Base-by-base conservation (phyloP, 1,140 invertebrate genomes). In the Meloidogyne floridensis region DNA sequence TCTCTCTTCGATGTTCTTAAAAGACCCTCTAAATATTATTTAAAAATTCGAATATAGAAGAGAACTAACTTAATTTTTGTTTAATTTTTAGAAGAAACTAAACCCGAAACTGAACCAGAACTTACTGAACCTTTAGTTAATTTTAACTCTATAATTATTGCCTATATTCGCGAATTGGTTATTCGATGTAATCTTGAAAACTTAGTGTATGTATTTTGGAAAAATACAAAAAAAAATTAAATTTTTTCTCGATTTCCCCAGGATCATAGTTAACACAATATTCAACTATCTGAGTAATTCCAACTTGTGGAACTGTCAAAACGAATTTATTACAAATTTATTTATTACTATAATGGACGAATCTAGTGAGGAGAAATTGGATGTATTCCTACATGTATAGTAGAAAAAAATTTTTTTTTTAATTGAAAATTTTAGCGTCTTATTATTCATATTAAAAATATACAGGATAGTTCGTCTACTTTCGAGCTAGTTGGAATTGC, bases 271-370 rank as follows among this genome's bases (percentile, higher is more conserved):
- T 10, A 51, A 72, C 2, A 8, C 56, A 32, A 79, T 79, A 54
- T 71, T 79, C 13, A 79, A n/a, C 42, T 79, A 79, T 51, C 72
- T 79, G 13, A 79, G 65, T 18, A 20, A 65, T 47, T 47, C 20
- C 15, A 42, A 53, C 13, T 47, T 54, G 32, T 79, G 77, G 77
- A 79, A 72, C 72, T 13, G n/a, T 8, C 77, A 69, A 3, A 79
- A 79, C 18, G 65, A 79, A 69, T 72, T 71, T 79, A 72, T 32
- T 69, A 79, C 54, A 11, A 71, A 53, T 32, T 79, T 79, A 43
- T 79, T 79, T 13, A 9, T 79, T n/a, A 71, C 77, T 6, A 79
- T 65, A 51, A 65, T 79, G 54, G 77, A 69, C 7, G 77, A 72
- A 43, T 65, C 47, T 20, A n/a, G 56, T 42, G 77, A 79, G 18